These are phyloP conservation scores for Drosophila nasuta DNA, from an alignment of 1,140 invertebrate species.

Conservation along the genomic window DNA sequence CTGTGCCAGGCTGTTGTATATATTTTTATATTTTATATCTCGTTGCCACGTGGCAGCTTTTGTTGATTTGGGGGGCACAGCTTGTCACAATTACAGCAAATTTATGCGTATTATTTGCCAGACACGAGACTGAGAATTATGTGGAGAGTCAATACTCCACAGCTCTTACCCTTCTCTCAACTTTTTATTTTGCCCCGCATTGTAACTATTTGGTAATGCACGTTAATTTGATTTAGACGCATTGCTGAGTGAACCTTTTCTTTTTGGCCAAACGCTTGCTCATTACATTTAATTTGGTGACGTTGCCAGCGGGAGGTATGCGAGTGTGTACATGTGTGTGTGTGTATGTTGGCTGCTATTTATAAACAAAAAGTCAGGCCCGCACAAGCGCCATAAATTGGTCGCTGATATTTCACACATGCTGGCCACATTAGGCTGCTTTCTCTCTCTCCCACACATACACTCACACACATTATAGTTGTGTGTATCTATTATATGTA, in stretches of 20 bases:
- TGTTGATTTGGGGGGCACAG: slow-evolving; percentile 32
- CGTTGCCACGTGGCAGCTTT: neutral
- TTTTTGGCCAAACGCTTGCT: slow-evolving; percentile 52
- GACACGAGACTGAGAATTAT: slow-evolving; percentile 21
- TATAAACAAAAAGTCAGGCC: slow-evolving; percentile 68
- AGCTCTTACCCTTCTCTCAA: neutral
- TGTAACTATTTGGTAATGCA: slow-evolving; percentile 27
- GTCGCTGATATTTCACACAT: slow-evolving; percentile 77
- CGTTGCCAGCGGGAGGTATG: slow-evolving; percentile 25
- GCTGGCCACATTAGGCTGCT: slow-evolving; percentile 52
- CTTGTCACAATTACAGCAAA: slow-evolving; percentile 61
- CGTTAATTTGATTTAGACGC: slow-evolving; percentile 75
- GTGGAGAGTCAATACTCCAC: slow-evolving; percentile 1
- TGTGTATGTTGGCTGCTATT: slow-evolving; percentile 41
- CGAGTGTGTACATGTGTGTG: neutral
- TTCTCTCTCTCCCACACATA: slow-evolving; percentile 17
- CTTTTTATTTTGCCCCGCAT: slow-evolving; percentile 2
- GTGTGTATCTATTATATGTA: slow-evolving; percentile 21
- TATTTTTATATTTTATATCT: slow-evolving; percentile 15
- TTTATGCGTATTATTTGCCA: slow-evolving; percentile 64
- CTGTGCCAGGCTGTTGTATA: neutral
- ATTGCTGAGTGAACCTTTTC: slow-evolving; percentile 74
- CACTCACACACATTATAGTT: slow-evolving; percentile 13
- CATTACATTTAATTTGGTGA: slow-evolving; percentile 77
- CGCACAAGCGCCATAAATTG: slow-evolving; percentile 78